Percentiles rank a stretch among this genome's conserved stretches.
Evolutionary conservation across 2,113 vertebrate species (phyloP).

Genomic region (Taurulus bubalis): DNA sequence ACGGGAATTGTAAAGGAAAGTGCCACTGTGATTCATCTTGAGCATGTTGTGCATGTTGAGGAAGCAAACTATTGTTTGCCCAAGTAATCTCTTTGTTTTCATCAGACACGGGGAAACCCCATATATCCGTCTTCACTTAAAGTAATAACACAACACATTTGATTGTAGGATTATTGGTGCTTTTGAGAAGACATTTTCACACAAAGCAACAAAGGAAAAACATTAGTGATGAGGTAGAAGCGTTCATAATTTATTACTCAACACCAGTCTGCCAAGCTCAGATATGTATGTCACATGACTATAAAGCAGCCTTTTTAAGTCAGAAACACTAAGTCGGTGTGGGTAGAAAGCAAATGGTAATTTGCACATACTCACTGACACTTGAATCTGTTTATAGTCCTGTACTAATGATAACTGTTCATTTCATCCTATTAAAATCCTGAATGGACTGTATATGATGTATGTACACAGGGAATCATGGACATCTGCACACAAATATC

Average conservation of each 20-base stretch:
- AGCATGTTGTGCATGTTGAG: neutral
- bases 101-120: neutral
- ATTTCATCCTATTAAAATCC: constrained; percentile 28
- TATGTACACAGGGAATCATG: neutral
- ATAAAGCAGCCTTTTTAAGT: neutral
- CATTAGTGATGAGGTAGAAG: neutral
- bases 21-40: constrained; percentile 1
- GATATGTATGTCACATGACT: constrained; percentile 1
- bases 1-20: neutral
- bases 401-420: constrained; percentile 6
- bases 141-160: neutral
- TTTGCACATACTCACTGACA: neutral
- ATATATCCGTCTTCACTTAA: neutral
- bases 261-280: neutral
- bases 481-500: neutral
- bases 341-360: neutral
- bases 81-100: constrained; percentile 24
- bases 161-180: neutral
- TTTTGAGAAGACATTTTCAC: neutral
- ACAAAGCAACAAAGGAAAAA: neutral
- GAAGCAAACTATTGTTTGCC: constrained; percentile 20
- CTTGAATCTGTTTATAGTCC: neutral
- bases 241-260: constrained; percentile 4
- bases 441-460: constrained; percentile 20
- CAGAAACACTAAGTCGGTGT: neutral